Evolutionary conservation across 2,797 vertebrate genomes (phyloP), one percentile per base, ranked within the genome.

Genomic region (Pampus argenteus): DNA sequence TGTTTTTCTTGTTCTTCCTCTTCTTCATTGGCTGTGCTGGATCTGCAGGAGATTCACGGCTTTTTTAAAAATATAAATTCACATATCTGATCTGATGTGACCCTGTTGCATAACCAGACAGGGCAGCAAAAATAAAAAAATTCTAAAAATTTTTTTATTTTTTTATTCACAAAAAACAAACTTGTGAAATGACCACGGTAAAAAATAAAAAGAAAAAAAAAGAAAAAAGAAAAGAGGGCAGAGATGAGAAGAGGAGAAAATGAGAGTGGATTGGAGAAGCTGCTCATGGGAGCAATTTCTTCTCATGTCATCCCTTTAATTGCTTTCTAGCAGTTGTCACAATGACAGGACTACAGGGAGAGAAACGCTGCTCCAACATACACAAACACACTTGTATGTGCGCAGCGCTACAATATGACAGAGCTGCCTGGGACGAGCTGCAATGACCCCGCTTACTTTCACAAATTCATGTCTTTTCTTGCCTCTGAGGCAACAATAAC

Each of bases 241-340:
- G 75, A 77, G 83, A 89, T 80, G 85, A 86, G 76, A 77, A 45
- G 77, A 66, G 63, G 82, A 79, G 79, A 87, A 87, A 86, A 88
- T 84, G 84, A 88, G 83, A 74, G 79, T 73, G 83, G 86, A 87
- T 84, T 85, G 82, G 73, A 84, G 85, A 71, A 83, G 88, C 84
- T 45, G 79, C 89, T 89, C 85, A 76, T 85, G 82, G 89, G 91
- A 90, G 83, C 85, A 73, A 81, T 88, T 89, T 87, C 81, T 84
- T 90, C 87, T 89, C 88, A 86, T 91, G 86, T 91, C 90, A 82
- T 88, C 81, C 60, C 88, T 91, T 89, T 92, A 92, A 93, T 92
- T 91, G 91, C 91, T 92, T 88, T 89, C 88, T 65, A 79, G 87
- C 88, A 80, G 86, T 92, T 91, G 90, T 90, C 85, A 91, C 86